phyloP scores from a whole-genome alignment of 2,113 vertebrate species.

The Rhombomys opimus region DNA sequence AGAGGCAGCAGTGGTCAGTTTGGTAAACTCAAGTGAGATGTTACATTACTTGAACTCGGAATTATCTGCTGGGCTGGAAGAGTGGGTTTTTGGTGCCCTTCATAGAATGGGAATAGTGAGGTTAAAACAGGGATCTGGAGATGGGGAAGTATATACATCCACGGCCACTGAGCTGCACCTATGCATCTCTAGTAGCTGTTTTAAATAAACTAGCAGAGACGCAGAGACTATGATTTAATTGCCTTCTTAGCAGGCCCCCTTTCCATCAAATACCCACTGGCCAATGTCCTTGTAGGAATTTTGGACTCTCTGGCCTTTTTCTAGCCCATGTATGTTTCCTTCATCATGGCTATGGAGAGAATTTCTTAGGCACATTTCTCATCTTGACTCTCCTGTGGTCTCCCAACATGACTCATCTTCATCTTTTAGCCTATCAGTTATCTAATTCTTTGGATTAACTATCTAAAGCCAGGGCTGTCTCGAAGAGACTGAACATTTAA shows the following conservation, averaged over 20 bases:
- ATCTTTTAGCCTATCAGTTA: conserved; percentile 10
- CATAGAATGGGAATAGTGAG: background rate
- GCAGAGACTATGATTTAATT: conserved; percentile 2
- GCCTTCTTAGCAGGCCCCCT: conserved; percentile 12
- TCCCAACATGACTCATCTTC: conserved; percentile 9
- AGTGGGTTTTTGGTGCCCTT: background rate
- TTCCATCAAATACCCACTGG: background rate
- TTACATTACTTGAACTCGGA: background rate
- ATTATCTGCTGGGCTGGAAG: background rate
- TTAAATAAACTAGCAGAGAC: conserved; percentile 32
- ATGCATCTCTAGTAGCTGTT: background rate
- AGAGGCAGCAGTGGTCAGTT: background rate
- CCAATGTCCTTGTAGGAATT: conserved; percentile 37
- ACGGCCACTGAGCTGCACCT: background rate
- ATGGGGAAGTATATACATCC: background rate
- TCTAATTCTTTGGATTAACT: conserved; percentile 35
- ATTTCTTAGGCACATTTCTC: background rate
- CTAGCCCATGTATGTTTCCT: background rate
- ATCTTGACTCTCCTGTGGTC: background rate
- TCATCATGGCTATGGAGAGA: background rate
- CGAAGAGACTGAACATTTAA: conserved; percentile 29
- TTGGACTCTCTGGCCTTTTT: background rate
- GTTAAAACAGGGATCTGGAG: background rate
- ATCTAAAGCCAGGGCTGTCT: background rate
- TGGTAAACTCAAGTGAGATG: background rate